These are phyloP conservation scores for Heliopora coerulea DNA, from an alignment of 92 coral and sea anemone species.

Conservation along the genomic window DNA sequence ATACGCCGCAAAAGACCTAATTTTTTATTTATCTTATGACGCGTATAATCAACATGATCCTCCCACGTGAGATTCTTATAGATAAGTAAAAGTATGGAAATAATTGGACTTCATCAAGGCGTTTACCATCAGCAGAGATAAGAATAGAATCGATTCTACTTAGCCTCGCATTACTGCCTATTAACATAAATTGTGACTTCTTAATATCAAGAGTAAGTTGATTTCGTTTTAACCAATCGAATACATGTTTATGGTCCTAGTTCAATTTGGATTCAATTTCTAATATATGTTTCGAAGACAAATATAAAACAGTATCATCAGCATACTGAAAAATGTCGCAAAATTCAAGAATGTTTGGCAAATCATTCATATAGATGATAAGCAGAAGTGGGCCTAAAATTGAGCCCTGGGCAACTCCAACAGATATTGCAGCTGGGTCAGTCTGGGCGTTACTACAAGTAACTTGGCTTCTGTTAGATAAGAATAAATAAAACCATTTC, in stretches of 20 bases:
- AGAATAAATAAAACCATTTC: too few relatives aligned
- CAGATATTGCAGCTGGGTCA: too few relatives aligned
- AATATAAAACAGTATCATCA: background rate
- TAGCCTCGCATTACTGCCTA: conserved; percentile 32
- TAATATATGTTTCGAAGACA: too few relatives aligned
- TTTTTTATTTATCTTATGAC: conserved; percentile 32
- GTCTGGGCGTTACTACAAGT: too few relatives aligned
- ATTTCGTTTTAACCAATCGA: conserved; percentile 39
- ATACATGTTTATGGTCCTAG: conserved; percentile 40
- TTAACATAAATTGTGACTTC: conserved; percentile 54
- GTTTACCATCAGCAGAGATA: background rate
- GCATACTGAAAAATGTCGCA: background rate
- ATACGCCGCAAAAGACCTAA: conserved; percentile 37
- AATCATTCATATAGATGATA: background rate
- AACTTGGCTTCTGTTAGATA: too few relatives aligned
- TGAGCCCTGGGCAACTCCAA: too few relatives aligned
- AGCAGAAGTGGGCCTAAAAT: too few relatives aligned
- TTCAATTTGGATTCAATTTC: conserved; percentile 45
- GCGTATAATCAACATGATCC: conserved; percentile 11
- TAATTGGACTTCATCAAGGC: background rate
- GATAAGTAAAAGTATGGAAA: conserved; percentile 2
- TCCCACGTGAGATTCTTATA: conserved; percentile 11
- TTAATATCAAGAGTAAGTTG: conserved; percentile 43
- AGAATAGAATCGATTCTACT: conserved; percentile 1
- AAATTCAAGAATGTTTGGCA: background rate